Evolutionary conservation across 2,888 invertebrate genomes (phyloP), one percentile per base, ranked within the genome.

Genomic region (Oeneis ivallda): DNA sequence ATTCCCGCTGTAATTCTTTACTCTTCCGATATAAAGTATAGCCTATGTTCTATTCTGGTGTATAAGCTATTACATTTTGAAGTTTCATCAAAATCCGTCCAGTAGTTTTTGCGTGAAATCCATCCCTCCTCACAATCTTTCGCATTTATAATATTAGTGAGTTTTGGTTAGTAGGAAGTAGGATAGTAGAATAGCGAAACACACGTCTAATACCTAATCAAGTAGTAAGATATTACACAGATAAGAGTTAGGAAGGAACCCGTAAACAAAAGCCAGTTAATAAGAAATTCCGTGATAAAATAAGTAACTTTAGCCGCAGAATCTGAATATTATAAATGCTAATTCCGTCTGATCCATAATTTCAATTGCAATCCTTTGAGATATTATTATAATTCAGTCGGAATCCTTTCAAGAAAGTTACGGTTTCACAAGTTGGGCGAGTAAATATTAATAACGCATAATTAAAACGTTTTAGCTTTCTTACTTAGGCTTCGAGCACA

Each of bases 291-390:
- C 80, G 80, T 83, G 81, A 78, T 80, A 78, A 76, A 83, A 83
- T 85, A 85, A 88, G 85, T 85, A 86, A 87, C 85, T 89, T 85
- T 80, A 82, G 83, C 82, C 83, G 82, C 80, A 72, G 80, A 84
- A 83, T 84, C 83, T 82, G 87, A 88, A 88, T 89, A 86, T 87
- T 89, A 86, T 87, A 88, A 89, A 90, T 88, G 87, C 83, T 84
- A 90, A 89, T 87, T 75, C 81, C 76, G 78, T 75, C 84, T 85
- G 84, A 89, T 87, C 88, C 86, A 85, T 85, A 87, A 85, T 86
- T 86, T 83, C 86, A 86, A 87, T 87, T 81, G 83, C 77, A 72
- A 71, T 83, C 85, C 85, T 86, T 84, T 80, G 79, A 82, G 78
- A 83, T 88, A 89, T 89, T 89, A 89, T 90, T 87, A 87, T 88